Evolutionary conservation across 2,797 vertebrate genomes (phyloP), one percentile per base, ranked within the genome.

Genomic region (Potorous gilbertii): DNA sequence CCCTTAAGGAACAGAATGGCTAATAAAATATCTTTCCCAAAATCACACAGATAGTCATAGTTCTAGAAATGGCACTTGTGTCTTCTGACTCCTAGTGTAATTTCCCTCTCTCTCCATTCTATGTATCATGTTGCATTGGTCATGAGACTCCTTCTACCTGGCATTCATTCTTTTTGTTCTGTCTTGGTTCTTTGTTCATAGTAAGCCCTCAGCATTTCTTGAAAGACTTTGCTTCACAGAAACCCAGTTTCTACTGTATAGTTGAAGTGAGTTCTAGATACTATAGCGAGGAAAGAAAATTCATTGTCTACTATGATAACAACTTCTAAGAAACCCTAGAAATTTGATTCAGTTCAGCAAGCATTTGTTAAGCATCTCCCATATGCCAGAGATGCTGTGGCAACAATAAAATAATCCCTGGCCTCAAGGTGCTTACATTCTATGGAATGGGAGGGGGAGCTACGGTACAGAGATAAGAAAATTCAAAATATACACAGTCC

Each of bases 281-380:
- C 27, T 57, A 6, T 31, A 13, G 8, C n/a, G 46, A 74, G 55
- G 59, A 96, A 96, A 94, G 54, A 94, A 94, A 91, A 91, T 56
- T 40, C 28, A 87, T 13, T 81, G 2, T 91, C 56, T 93, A 46
- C 59, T n/a, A 56, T 27, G 96, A 94, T 91, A 55, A 40, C n/a
- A 91, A 95, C 16, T 94, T 95, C 9, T 34, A 10, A 54, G 40
- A 93, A 54, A 94, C 1, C 13, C 46, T 54, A 0, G 34, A 56
- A 97, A 81, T 81, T 46, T 40, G 27, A 8, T 27, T 87, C 21
- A 27, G 5, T 87, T 87, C 31, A 24, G 46, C 40, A 94, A 66
- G 28, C 55, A 54, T 50, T 94, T 29, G 8, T 91, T n/a, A 46
- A 74, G 66, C n/a, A 40, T 0, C n/a, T 74, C 9, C 16, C 2